Conservation (phyloP, 2,113 vertebrate genomes). For the Tupaia tana region DNA sequence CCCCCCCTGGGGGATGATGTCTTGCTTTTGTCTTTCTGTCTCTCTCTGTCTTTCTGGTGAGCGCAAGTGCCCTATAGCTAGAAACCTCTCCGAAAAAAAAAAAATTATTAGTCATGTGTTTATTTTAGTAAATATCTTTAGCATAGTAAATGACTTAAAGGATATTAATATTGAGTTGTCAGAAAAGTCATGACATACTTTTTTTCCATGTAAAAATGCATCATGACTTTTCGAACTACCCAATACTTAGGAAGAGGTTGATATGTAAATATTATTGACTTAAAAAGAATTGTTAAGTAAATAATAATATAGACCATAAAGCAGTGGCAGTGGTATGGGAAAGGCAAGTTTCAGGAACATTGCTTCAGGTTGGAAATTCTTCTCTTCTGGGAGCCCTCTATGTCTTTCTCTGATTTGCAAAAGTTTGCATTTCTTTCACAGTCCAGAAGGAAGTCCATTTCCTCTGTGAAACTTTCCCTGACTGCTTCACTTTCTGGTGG, state of each 20-base stretch:
- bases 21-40: too few species aligned
- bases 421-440: not conserved
- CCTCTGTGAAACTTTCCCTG: not conserved
- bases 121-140: not conserved
- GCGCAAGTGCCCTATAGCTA: too few species aligned
- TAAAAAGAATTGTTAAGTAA: slow-evolving; percentile 10
- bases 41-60: too few species aligned
- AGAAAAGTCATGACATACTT: too few species aligned
- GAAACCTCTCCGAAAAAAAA: too few species aligned
- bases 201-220: too few species aligned
- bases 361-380: not conserved
- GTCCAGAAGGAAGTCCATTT: not conserved
- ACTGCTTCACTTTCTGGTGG: not conserved
- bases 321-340: not conserved
- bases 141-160: not conserved
- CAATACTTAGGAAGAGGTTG: not conserved
- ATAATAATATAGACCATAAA: not conserved
- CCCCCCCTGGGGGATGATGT: too few species aligned
- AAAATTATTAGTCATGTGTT: not conserved
- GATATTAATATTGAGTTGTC: not conserved
- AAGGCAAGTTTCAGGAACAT: not conserved
- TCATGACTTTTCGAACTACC: too few species aligned
- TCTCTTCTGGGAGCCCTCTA: not conserved
- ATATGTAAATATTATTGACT: slow-evolving; percentile 9
- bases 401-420: not conserved